These are phyloP conservation scores for Dione juno DNA, from an alignment of 2,888 invertebrate genomes.

Conservation along the genomic window DNA sequence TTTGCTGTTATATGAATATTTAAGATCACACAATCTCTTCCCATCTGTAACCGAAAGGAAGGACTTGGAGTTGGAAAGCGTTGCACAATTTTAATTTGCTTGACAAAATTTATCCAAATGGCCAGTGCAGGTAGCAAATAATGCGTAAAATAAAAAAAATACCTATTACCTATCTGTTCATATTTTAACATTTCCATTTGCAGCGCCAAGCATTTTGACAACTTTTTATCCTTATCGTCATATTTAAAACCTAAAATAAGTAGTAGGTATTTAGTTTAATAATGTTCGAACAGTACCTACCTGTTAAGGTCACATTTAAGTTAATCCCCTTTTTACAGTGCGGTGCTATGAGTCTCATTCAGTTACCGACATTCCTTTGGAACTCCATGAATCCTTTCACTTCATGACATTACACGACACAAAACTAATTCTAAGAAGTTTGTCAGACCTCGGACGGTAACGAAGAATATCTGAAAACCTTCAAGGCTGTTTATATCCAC, in stretches of 20 bases:
- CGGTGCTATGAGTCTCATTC: neutral
- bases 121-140: neutral
- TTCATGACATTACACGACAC: constrained; percentile 60
- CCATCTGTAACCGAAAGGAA: constrained; percentile 12
- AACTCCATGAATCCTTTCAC: constrained; percentile 64
- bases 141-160: too few relatives aligned
- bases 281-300: neutral
- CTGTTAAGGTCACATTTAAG: constrained; percentile 4
- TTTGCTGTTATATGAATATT: constrained; percentile 18
- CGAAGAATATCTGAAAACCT: constrained; percentile 40
- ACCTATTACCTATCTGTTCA: too few relatives aligned
- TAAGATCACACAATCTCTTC: constrained; percentile 21
- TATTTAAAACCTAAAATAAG: too few relatives aligned
- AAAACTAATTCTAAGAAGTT: constrained; percentile 61
- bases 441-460: constrained; percentile 41
- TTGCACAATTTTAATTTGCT: neutral
- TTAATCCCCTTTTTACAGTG: constrained; percentile 8
- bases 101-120: neutral
- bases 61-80: neutral
- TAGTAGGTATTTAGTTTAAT: neutral
- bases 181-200: too few relatives aligned
- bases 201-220: too few relatives aligned
- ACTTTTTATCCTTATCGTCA: too few relatives aligned
- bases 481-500: constrained; percentile 43
- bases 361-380: constrained; percentile 59